phyloP scores from a whole-genome alignment of 1,140 invertebrate species.

The Meloidogyne chitwoodi region DNA sequence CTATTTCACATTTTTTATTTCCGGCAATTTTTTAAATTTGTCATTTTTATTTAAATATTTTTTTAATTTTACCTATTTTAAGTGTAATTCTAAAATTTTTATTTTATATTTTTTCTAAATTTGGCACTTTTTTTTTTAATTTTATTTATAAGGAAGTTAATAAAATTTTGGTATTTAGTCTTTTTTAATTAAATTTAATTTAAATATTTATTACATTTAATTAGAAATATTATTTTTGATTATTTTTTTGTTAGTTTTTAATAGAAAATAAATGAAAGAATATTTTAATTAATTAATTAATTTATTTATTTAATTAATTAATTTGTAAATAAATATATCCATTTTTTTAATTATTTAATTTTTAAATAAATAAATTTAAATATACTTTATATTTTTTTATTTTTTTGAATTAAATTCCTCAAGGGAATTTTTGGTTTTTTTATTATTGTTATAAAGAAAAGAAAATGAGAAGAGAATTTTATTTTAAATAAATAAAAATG shows the following conservation, averaged over 20 bases:
- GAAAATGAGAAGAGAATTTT: background rate
- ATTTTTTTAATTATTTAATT: too few relatives aligned
- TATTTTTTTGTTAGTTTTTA: too few relatives aligned
- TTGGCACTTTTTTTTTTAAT: background rate
- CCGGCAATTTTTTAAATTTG: background rate
- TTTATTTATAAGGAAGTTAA: background rate
- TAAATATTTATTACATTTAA: background rate
- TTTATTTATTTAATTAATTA: background rate
- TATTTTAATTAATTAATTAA: too few relatives aligned
- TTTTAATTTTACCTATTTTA: background rate
- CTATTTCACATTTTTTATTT: background rate
- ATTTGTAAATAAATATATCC: background rate
- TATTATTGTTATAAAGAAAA: background rate
- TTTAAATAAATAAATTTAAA: background rate
- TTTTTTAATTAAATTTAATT: background rate
- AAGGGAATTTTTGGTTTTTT: background rate
- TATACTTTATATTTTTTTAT: background rate
- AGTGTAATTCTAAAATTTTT: background rate
- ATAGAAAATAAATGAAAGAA: too few relatives aligned
- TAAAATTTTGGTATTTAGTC: background rate
- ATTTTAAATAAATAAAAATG: background rate
- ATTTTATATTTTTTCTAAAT: background rate
- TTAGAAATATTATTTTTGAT: too few relatives aligned
- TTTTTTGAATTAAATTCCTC: background rate
- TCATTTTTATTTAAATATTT: background rate